Evolutionary conservation across 2,888 invertebrate genomes (phyloP), one percentile per base, ranked within the genome.

Genomic region (Nomada goodeniana): DNA sequence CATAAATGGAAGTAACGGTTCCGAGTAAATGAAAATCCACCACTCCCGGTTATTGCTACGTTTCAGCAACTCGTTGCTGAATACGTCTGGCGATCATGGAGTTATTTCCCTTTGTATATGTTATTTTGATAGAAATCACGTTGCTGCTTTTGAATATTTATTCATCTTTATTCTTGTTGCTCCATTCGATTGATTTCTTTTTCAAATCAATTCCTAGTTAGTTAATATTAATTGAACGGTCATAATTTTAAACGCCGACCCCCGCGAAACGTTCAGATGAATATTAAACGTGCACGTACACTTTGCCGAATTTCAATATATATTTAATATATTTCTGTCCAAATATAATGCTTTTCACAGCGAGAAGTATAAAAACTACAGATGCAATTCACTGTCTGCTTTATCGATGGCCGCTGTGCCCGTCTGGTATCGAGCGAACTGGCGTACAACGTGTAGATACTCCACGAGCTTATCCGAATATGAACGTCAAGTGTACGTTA

Each of bases 11-110:
- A 76, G 76, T 72, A 76, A 82, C 76, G 82, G 53, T 23, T 52
- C 76, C 71, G 71, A 53, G 76, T 59, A 82, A 82, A 82, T 82
- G 82, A 82, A 82, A 82, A 82, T 76, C 68, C 76, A 82, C 76
- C 82, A 82, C 82, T 82, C 82, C 60, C 82, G 68, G 82, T 76
- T 82, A 82, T 82, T 82, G 82, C 82, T 76, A 82, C 68, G 76
- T 82, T 82, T 76, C 82, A 82, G 53, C 76, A 64, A 69, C 76
- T 57, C 44, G 47, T 71, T 15, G 75, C 29, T 81, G 82, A 76
- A 82, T 82, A 76, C 68, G 52, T 67, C 76, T 57, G 52, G 47
- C 76, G 76, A 82, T 82, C 70, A 64, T 59, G 53, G 53, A 68
- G 71, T 82, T 77, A 68, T 82, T 76, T 63, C 74, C 68, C 59